phyloP scores from a whole-genome alignment of 2,113 vertebrate species.

The Tautogolabrus adspersus region DNA sequence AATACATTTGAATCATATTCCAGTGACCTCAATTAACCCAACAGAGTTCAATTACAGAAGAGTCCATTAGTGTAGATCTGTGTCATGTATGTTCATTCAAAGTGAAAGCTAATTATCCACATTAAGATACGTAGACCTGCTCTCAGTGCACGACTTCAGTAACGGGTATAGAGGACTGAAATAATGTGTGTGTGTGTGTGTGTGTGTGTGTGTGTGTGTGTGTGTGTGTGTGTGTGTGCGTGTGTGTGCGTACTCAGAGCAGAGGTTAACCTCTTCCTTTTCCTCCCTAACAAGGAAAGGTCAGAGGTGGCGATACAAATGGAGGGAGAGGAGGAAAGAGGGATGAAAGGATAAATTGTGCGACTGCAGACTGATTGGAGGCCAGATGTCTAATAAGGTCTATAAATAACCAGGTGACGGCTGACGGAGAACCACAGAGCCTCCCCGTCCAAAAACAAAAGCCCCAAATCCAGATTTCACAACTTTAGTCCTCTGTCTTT shows the following conservation, averaged over 20 bases:
- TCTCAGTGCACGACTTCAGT: neutral
- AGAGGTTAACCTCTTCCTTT: slow-evolving; percentile 74
- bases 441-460: slow-evolving; percentile 23
- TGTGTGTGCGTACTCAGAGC: slow-evolving; percentile 42
- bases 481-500: neutral
- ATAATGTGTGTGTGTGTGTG: slow-evolving; percentile 1
- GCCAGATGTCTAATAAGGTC: slow-evolving; percentile 71
- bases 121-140: slow-evolving; percentile 13
- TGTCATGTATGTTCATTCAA: slow-evolving; percentile 42
- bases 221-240: slow-evolving; percentile 9
- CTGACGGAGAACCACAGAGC: slow-evolving; percentile 31
- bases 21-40: slow-evolving; percentile 39
- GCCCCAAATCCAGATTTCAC: slow-evolving; percentile 1
- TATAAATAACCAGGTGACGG: slow-evolving; percentile 69
- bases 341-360: slow-evolving; percentile 74
- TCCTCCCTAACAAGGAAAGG: slow-evolving; percentile 71
- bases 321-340: slow-evolving; percentile 65
- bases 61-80: slow-evolving; percentile 15
- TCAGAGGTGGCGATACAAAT: slow-evolving; percentile 72
- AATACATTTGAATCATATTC: slow-evolving; percentile 3
- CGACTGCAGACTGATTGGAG: slow-evolving; percentile 66
- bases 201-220: slow-evolving; percentile 22
- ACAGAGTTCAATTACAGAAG: neutral
- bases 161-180: slow-evolving; percentile 11
- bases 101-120: slow-evolving; percentile 43